Percentiles rank a stretch among this genome's conserved stretches.
These are phyloP conservation scores for Pristionchus japonicus DNA, from an alignment of 2,888 invertebrate species.

Conservation along the genomic window DNA sequence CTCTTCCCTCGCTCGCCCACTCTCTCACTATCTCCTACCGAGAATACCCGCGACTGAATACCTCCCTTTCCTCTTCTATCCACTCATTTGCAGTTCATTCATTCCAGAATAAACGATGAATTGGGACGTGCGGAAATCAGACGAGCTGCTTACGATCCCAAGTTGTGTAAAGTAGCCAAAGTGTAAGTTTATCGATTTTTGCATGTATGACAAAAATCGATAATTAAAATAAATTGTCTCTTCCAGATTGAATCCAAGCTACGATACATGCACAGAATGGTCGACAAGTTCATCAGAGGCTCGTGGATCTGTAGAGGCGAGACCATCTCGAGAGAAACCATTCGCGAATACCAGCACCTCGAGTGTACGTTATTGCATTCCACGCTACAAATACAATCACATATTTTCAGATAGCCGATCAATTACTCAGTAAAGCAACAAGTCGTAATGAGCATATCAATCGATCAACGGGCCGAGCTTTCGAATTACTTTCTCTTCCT, in stretches of 20 bases:
- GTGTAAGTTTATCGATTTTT: constrained; percentile 6
- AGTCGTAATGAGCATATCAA: neutral
- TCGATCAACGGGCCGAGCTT: neutral
- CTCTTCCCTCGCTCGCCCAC: neutral
- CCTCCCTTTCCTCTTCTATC: neutral
- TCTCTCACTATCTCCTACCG: neutral
- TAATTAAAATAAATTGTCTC: neutral
- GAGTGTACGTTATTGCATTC: neutral
- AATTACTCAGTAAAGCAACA: neutral
- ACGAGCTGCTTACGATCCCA: constrained; percentile 7
- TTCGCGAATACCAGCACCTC: neutral
- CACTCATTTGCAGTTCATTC: neutral
- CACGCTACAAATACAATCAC: too few relatives aligned
- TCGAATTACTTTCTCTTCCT: constrained; percentile 21
- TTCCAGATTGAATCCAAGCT: constrained; percentile 41
- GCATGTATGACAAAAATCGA: neutral
- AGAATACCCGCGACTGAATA: neutral
- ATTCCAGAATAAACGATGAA: constrained; percentile 46
- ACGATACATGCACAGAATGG: constrained; percentile 44
- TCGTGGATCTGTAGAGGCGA: neutral
- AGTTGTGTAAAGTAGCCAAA: neutral
- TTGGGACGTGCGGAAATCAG: constrained; percentile 44
- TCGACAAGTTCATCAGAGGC: neutral
- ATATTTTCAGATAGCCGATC: constrained; percentile 11
- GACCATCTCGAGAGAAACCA: neutral